Evolutionary conservation across 1,140 invertebrate genomes (phyloP).

Genomic region (Drosophila orosa): DNA sequence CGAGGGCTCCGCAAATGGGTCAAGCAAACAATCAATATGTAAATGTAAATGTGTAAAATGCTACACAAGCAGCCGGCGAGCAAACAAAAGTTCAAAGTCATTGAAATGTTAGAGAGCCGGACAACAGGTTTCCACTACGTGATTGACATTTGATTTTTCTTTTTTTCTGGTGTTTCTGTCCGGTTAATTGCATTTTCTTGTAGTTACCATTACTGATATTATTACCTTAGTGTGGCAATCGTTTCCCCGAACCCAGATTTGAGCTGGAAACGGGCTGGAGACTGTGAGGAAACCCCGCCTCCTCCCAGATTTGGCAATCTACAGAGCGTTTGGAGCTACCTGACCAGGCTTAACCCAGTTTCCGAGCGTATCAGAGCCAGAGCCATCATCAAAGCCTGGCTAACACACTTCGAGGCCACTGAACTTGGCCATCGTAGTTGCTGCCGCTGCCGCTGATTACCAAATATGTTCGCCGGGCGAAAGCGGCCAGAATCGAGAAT

Average conservation of each 20-base stretch:
- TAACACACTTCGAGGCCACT: conserved; percentile 78
- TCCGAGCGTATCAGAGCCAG: conserved; percentile 35
- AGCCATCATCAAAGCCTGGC: conserved; percentile 18
- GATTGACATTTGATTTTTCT: conserved; percentile 66
- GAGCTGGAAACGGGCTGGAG: neutral
- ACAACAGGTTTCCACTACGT: conserved; percentile 73
- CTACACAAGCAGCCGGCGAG: conserved; percentile 17
- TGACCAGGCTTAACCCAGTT: conserved; percentile 74
- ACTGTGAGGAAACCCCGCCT: conserved; percentile 19
- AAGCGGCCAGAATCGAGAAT: conserved; percentile 58
- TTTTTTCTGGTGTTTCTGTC: conserved; percentile 11
- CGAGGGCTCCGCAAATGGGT: conserved; percentile 66
- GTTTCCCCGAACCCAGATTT: conserved; percentile 18
- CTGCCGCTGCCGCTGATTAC: conserved; percentile 55
- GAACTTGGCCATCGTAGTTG: conserved; percentile 67
- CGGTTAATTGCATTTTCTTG: conserved; percentile 75
- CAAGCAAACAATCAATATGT: conserved; percentile 76
- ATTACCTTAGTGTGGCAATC: conserved; percentile 40
- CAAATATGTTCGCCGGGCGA: conserved; percentile 71
- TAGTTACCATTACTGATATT: conserved; percentile 16
- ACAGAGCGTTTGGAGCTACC: neutral
- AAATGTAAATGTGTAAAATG: conserved; percentile 41
- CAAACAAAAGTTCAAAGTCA: conserved; percentile 74
- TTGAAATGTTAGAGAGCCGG: conserved; percentile 70
- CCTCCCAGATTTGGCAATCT: conserved; percentile 13